Evolutionary conservation across 1,140 invertebrate species (phyloP), one percentile per base, ranked within the genome.

Genomic region (Lepidotrigona ventralis): DNA sequence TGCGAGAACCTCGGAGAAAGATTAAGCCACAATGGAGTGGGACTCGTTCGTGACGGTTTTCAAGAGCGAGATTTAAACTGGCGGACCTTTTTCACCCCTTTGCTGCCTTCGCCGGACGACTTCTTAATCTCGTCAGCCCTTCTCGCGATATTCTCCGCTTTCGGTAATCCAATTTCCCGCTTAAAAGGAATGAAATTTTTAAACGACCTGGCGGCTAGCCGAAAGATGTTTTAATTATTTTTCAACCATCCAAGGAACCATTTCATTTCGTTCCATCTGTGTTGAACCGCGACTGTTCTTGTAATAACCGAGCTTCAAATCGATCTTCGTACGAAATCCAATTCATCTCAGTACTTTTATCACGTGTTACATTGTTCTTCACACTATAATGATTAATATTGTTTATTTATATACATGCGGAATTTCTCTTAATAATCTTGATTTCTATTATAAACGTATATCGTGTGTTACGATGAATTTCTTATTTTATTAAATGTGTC

Each of bases 81-180:
- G 64, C 51, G 15, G 64, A 33, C 2, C 33, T n/a, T 51, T 78
- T 33, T 39, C 76, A 39, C 51, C 21, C 60, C 63, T 33, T 39
- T 39, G 39, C 17, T 19, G 23, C 23, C 3, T 3, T 23, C 5
- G 5, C 29, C 26, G 15, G 2, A 12, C 53, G 51, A 79, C 51
- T 79, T 79, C 51, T 79, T 79, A 79, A 79, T 79, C 76, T 56
- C 64, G 64, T 56, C 76, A 64, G n/a, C n/a, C 60, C 63, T 66
- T 15, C 29, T 56, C 76, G 21, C 29, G 51, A 69, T 79, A 79
- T 26, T 53, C 51, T 12, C 11, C 63, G 64, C 76, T 39, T 46
- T 51, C 29, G 51, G 51, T 79, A 56, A 79, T 79, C 76, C 76
- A 79, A 79, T 79, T 79, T 79, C 69, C 76, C 29, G 23, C 76